A percentile compares a stretch with the other conserved stretches of the same genome.
phyloP scores from a whole-genome alignment of 1,140 invertebrate genomes.

The Diploscapter pachys region DNA sequence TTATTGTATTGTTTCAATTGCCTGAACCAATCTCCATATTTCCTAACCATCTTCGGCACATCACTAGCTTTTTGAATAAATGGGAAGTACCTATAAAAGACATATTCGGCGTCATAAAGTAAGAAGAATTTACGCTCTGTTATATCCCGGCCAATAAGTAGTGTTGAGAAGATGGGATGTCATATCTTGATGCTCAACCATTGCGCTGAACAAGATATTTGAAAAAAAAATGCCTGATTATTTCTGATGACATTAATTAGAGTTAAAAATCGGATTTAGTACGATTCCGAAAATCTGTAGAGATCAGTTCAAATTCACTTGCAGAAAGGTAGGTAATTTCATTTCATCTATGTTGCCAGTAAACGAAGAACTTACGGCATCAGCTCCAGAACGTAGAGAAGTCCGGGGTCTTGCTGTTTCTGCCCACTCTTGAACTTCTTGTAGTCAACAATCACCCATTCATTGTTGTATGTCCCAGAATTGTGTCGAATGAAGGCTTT shows the following conservation, averaged over 20 bases:
- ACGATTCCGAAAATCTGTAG: too few species aligned
- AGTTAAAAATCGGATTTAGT: too few species aligned
- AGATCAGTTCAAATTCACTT: too few species aligned
- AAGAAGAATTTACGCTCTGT: conserved; percentile 65
- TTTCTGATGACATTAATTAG: too few species aligned
- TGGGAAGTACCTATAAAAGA: too few species aligned
- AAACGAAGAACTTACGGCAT: conserved; percentile 66
- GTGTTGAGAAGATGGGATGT: conserved; percentile 61
- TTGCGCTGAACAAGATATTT: conserved; percentile 10
- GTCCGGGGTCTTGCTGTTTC: conserved; percentile 63
- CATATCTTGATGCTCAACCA: conserved; percentile 59
- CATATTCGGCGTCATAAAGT: too few species aligned
- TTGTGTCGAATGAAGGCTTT: conserved; percentile 66
- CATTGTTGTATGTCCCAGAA: conserved; percentile 76
- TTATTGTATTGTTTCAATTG: neutral
- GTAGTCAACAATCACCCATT: conserved; percentile 73
- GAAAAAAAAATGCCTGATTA: neutral
- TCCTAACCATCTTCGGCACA: conserved; percentile 63
- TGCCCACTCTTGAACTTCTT: conserved; percentile 64
- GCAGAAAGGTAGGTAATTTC: neutral
- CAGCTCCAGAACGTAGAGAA: conserved; percentile 78
- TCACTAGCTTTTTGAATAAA: conserved; percentile 58
- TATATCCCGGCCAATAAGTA: conserved; percentile 74
- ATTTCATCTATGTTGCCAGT: neutral
- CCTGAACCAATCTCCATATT: conserved; percentile 71